Evolutionary conservation across 2,797 vertebrate species (phyloP), one percentile per base, ranked within the genome.

Genomic region (Luscinia megarhynchos): DNA sequence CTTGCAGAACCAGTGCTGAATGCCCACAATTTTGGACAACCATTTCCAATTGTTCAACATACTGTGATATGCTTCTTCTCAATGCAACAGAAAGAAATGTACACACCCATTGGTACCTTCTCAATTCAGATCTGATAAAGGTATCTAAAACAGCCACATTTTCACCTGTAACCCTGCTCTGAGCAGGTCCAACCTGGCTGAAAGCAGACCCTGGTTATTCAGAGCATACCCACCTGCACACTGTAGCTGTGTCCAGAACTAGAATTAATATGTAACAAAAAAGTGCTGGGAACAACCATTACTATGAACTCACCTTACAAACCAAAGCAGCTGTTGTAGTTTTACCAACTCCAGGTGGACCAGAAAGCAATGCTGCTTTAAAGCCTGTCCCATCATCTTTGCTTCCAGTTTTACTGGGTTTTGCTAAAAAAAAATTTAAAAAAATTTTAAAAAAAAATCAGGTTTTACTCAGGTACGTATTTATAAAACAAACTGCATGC

Each of bases 301-400:
- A 45, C 10, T 17, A 30, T 11, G 18, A 48, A 97, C 98, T 96
- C 96, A 99, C 99, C 99, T 99, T 98, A 91, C 99, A 99, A 88
- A 99, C 99, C 36, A 99, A 98, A 36, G 98, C 98, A 43, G 99
- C 99, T 6, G 99, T 99, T 79, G 99, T 99, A 30, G 99, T 99
- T 98, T 99, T 99, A 73, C 99, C 99, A 78, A 99, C 98, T n/a
- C 99, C 99, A 2, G 99, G 99, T 15, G 99, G 99, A 73, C 99
- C 99, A 23, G 99, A 99, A 36, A 99, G 98, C 90, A 99, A 96
- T 2, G 99, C 99, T 12, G 99, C 99, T 97, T 99, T 99, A 96
- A 97, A 98, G 87, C 97, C 94, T 34, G 98, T 97, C 9, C 99
- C 98, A 62, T 99, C 98, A 15, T 99, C 99, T 97, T 98, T 99